Conservation (phyloP, 1,140 invertebrate genomes). For the Plodia interpunctella region DNA sequence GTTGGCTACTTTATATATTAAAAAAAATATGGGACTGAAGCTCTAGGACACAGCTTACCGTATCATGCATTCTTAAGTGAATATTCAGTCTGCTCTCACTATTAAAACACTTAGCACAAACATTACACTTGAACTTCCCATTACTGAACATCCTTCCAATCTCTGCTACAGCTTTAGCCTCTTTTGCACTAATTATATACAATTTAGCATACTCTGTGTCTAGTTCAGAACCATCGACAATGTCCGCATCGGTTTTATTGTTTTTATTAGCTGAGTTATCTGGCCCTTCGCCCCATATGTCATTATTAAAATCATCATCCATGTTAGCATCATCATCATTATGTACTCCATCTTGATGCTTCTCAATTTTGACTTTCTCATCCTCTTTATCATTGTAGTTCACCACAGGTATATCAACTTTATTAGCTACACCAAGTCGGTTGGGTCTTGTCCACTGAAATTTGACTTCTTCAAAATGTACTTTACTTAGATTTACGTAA, state of each 20-base stretch:
- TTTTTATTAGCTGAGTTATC: not conserved
- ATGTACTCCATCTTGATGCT: slow-evolving; percentile 13
- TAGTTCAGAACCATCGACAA: slow-evolving; percentile 43
- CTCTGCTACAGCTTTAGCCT: slow-evolving; percentile 53
- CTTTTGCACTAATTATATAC: slow-evolving; percentile 45
- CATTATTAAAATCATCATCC: slow-evolving; percentile 17
- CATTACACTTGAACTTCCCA: slow-evolving; percentile 42
- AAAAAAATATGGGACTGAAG: too few relatives aligned
- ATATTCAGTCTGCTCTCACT: slow-evolving; percentile 44
- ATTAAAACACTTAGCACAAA: slow-evolving; percentile 45
- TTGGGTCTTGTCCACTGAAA: slow-evolving; percentile 52
- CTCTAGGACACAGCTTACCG: too few relatives aligned
- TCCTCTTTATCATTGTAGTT: slow-evolving; percentile 30
- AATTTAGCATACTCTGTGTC: slow-evolving; percentile 59
- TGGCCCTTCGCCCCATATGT: not conserved
- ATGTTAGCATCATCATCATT: slow-evolving; percentile 26
- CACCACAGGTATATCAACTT: slow-evolving; percentile 37
- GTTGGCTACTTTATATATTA: too few relatives aligned
- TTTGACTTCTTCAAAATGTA: slow-evolving; percentile 44
- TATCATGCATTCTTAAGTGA: slow-evolving; percentile 64
- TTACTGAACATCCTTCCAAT: slow-evolving; percentile 50
- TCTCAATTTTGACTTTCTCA: slow-evolving; percentile 1
- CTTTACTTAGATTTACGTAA: slow-evolving; percentile 34
- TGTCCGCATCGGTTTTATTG: slow-evolving; percentile 22
- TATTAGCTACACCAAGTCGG: slow-evolving; percentile 24